Evolutionary conservation across 2,888 invertebrate genomes (phyloP), one percentile per base, ranked within the genome.

Genomic region (Leucozona laternaria): DNA sequence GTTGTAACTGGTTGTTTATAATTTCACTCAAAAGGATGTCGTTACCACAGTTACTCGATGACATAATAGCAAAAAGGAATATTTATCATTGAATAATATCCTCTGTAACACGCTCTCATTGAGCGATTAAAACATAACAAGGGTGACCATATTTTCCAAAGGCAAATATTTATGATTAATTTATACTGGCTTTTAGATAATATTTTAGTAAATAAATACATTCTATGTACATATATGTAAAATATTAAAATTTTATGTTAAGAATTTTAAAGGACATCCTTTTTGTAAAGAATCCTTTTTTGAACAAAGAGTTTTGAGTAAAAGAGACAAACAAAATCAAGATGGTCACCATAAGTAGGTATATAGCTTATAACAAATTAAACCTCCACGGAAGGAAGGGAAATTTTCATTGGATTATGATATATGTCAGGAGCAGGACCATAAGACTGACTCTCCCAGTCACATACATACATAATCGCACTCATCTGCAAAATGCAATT

Each of bases 401-500:
- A 57, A 73, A 73, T 77, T 72, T 80, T 72, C 75, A 79, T 82
- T 71, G 71, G 58, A 77, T 43, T 50, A 86, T 82, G 66, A 28
- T 31, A 8, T 31, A 2, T 82, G 82, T 66, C 81, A 82, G 50
- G 43, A 75, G 66, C 86, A 76, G 50, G 43, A 75, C 71, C 86
- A 76, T 71, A 75, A 79, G 78, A 82, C 50, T 71, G 78, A 82
- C 50, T 71, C 71, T 53, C 11, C 40, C 17, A 50, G 1, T 58
- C 70, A 28, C 37, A 62, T 75, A 75, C 40, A 8, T 20, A 50
- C 8, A 78, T 75, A 78, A 86, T 71, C 78, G 43, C 70, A 82
- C 73, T 86, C 75, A 82, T 82, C 86, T 82, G 64, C 70, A 66
- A 82, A 85, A 86, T 86, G 82, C 82, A 86, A 86, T 86, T 86